A percentile compares a stretch with the other conserved stretches of the same genome.
These are phyloP conservation scores for Nudaria mundana DNA, from an alignment of 2,888 invertebrate genomes.

Conservation along the genomic window DNA sequence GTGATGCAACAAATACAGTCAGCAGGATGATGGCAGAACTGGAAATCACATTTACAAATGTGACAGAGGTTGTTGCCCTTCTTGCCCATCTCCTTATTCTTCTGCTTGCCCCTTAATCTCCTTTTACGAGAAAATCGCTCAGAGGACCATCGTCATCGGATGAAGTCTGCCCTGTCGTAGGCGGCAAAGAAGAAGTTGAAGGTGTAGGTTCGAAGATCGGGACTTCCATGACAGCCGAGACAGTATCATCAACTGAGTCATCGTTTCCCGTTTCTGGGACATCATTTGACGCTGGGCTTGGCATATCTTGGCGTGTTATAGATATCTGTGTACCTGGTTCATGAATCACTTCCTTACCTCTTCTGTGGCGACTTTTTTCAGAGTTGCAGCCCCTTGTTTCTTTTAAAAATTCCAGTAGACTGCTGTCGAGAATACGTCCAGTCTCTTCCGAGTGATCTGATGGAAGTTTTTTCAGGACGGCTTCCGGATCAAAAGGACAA, in stretches of 20 bases:
- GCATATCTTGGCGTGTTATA: no score
- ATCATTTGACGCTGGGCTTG: neutral
- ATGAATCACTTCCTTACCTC: conserved; percentile 6
- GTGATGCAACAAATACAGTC: conserved; percentile 1
- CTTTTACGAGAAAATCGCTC: conserved; percentile 1
- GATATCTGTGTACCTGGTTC: conserved; percentile 13
- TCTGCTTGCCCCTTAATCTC: neutral
- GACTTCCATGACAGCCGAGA: conserved; percentile 3
- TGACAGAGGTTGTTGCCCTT: conserved; percentile 1
- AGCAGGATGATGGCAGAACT: neutral
- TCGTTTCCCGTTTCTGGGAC: neutral
- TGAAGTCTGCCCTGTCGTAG: no score
- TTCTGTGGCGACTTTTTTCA: conserved; percentile 4
- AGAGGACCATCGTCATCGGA: conserved; percentile 1
- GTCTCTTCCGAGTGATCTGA: conserved; percentile 1
- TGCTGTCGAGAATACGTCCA: neutral
- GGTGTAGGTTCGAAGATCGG: no score
- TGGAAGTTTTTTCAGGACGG: neutral
- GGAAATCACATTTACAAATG: conserved; percentile 2
- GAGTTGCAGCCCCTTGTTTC: conserved; percentile 5
- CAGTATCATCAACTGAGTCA: conserved; percentile 1
- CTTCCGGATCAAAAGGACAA: neutral
- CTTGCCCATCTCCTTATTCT: neutral
- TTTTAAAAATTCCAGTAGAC: conserved; percentile 6
- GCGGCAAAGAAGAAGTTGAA: conserved; percentile 1